Evolutionary conservation across 2,113 vertebrate species (phyloP).

Genomic region (Sinocyclocheilus rhinocerous): DNA sequence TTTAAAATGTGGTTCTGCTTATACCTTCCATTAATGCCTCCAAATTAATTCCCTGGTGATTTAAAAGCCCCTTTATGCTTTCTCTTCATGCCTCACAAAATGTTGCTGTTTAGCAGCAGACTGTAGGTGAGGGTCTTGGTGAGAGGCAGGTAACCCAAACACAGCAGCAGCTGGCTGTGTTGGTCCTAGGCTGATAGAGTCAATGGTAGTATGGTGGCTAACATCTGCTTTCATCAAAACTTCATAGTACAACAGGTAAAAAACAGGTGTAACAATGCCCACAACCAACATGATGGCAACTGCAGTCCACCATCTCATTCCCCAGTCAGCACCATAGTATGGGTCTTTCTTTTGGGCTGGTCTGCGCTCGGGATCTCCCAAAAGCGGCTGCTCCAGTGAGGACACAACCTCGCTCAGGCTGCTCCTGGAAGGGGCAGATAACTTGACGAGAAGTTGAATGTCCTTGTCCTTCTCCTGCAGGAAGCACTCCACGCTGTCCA

Average conservation of each 20-base stretch:
- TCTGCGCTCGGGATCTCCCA: constrained; percentile 81
- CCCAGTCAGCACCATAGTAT: constrained; percentile 97
- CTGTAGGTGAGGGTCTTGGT: constrained; percentile 25
- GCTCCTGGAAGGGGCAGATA: constrained; percentile 86
- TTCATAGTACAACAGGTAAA: constrained; percentile 97
- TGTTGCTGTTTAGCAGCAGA: constrained; percentile 12
- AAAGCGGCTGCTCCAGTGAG: constrained; percentile 83
- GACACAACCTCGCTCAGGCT: constrained; percentile 93
- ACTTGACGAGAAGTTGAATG: constrained; percentile 93
- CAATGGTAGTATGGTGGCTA: constrained; percentile 83
- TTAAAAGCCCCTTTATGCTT: constrained; percentile 33
- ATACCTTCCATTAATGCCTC: constrained; percentile 9
- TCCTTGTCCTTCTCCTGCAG: constrained; percentile 95
- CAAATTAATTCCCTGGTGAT: not conserved
- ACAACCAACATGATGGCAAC: constrained; percentile 97
- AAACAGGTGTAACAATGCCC: constrained; percentile 93
- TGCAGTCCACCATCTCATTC: constrained; percentile 97
- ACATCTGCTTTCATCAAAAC: constrained; percentile 91
- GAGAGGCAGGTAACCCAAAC: constrained; percentile 9
- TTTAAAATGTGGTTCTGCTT: constrained; percentile 37
- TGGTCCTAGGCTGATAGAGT: constrained; percentile 61
- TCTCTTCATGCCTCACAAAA: constrained; percentile 22
- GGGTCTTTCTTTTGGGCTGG: constrained; percentile 83
- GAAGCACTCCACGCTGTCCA: constrained; percentile 89
- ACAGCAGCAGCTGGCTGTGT: not conserved